These are phyloP conservation scores for Eudemis profundana DNA, from an alignment of 2,888 invertebrate species.

Conservation along the genomic window DNA sequence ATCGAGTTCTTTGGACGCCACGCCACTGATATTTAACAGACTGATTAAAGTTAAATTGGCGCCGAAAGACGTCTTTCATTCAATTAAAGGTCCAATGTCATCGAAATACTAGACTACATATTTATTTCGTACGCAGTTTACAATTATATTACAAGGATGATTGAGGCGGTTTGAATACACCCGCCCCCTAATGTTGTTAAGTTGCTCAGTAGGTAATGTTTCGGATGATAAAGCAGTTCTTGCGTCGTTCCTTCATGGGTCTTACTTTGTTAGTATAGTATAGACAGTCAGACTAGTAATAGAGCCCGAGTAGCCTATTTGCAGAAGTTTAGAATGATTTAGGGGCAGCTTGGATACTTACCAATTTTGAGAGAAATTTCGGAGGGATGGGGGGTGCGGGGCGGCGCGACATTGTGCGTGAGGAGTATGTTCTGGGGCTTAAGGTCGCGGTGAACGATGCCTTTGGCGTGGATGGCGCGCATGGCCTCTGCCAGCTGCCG, in stretches of 20 bases:
- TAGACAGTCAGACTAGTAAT: no score
- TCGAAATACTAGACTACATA: slow-evolving; percentile 5
- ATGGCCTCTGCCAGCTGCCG: slow-evolving; percentile 98
- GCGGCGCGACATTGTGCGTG: slow-evolving; percentile 89
- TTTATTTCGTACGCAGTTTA: slow-evolving; percentile 2
- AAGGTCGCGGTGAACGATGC: slow-evolving; percentile 99
- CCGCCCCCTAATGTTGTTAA: no score
- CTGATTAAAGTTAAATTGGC: slow-evolving; percentile 11
- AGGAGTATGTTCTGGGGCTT: slow-evolving; percentile 99
- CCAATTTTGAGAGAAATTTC: slow-evolving; percentile 98
- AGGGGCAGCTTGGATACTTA: slow-evolving; percentile 67
- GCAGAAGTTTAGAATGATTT: background rate
- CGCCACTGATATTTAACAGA: background rate
- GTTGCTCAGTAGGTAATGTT: no score
- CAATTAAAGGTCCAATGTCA: slow-evolving; percentile 27
- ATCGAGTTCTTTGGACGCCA: no score
- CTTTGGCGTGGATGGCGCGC: slow-evolving; percentile 98
- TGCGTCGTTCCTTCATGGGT: no score
- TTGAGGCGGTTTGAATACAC: no score
- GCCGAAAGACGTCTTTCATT: slow-evolving; percentile 13
- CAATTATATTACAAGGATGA: background rate
- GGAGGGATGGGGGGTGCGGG: slow-evolving; percentile 88
- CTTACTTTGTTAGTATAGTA: no score
- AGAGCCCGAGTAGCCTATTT: no score
- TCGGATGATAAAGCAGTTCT: no score